Evolutionary conservation across 2,113 vertebrate genomes (phyloP), one percentile per base, ranked within the genome.

Genomic region (Cavia aperea): DNA sequence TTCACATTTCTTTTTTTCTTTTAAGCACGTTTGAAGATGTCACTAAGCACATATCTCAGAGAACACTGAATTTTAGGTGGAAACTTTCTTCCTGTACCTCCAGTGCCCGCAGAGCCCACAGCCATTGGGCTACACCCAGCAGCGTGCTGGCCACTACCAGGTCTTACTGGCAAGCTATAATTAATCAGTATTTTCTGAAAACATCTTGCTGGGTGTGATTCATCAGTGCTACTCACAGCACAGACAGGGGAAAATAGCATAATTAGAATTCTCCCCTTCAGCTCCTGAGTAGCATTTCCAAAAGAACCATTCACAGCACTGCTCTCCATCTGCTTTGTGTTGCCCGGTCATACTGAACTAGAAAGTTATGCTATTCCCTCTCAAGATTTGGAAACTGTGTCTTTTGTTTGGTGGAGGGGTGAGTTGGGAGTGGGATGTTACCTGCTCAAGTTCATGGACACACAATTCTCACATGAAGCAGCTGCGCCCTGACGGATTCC

Each of bases 161-260:
- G 49, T 36, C 75, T 94, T 63, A 65, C 49, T 39, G 85, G 26
- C 13, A 75, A 93, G 10, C 19, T 81, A 0, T 51, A 87, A 91
- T 84, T 94, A 92, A 94, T 88, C 77, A 73, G 18, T 72, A 60
- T 94, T 70, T 70, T 92, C 29, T 54, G 36, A 68, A 95, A 94
- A 91, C 31, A 75, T 16, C 10, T 72, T 79, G 86, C 18, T 70
- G 75, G 62, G 13, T 54, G 62, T 73, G 33, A 63, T 85, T 39
- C 81, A 82, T 78, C 51, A 60, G n/a, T 90, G 78, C 58, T 43
- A 85, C 89, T 84, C 87, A 91, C 18, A 83, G 54, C 23, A 56
- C 23, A 70, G 36, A 12, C 16, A 14, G 51, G 7, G 26, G n/a
- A 23, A 36, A 26, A 15, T 29, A 49, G 19, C n/a, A 21, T 81